A percentile compares a stretch with the other conserved stretches of the same genome.
phyloP scores from a whole-genome alignment of 2,888 invertebrate species.

The Drosophila siamana region DNA sequence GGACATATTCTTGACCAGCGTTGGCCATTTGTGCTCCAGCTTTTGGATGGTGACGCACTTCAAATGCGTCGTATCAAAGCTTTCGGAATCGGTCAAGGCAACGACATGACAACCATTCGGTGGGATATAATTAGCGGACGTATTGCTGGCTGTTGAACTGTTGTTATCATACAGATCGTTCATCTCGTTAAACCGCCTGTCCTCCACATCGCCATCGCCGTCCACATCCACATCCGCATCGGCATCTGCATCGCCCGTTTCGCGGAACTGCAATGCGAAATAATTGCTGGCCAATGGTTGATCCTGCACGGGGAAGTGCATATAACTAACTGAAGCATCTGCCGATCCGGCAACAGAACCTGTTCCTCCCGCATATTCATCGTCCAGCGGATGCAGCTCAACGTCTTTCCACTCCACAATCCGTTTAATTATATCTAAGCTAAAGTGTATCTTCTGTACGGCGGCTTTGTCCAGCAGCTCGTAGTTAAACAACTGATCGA shows the following conservation, averaged over 20 bases:
- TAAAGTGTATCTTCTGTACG: slow-evolving; percentile 92
- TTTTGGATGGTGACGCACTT: slow-evolving; percentile 95
- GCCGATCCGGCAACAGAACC: slow-evolving; percentile 26
- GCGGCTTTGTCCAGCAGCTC: slow-evolving; percentile 88
- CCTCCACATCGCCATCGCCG: slow-evolving; percentile 12
- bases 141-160: slow-evolving; percentile 33
- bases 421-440: slow-evolving; percentile 93
- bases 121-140: slow-evolving; percentile 41
- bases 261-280: slow-evolving; percentile 84
- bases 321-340: slow-evolving; percentile 61
- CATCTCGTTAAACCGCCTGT: slow-evolving; percentile 16
- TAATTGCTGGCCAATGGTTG: slow-evolving; percentile 84
- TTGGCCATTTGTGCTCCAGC: slow-evolving; percentile 93
- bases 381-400: slow-evolving; percentile 92
- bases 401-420: slow-evolving; percentile 96
- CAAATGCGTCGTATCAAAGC: slow-evolving; percentile 93
- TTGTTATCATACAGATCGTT: slow-evolving; percentile 40
- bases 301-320: slow-evolving; percentile 80
- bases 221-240: slow-evolving; percentile 13
- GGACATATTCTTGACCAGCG: slow-evolving; percentile 90
- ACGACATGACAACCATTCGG: slow-evolving; percentile 82
- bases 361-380: slow-evolving; percentile 83
- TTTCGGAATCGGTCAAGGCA: slow-evolving; percentile 91
- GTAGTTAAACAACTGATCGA: slow-evolving; percentile 89
- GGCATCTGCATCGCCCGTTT: slow-evolving; percentile 29